These are phyloP conservation scores for Drosophila gaucha DNA, from an alignment of 2,888 invertebrate genomes.

Conservation along the genomic window DNA sequence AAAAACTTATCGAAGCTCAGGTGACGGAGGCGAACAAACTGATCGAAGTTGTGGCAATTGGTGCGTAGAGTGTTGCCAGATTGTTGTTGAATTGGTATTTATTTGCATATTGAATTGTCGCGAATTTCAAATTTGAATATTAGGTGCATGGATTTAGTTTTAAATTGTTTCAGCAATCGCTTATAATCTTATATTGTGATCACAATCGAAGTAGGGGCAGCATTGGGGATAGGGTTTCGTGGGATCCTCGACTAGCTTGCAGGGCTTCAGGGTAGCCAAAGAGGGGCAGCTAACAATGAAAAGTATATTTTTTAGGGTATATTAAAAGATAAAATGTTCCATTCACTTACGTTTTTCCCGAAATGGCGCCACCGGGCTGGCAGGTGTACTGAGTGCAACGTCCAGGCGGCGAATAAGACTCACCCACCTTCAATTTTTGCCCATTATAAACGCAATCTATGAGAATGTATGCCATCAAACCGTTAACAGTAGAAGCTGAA, in stretches of 20 bases:
- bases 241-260: conserved; percentile 53
- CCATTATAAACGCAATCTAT: conserved; percentile 33
- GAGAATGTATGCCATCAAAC: not conserved
- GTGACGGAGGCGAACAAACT: too few species aligned
- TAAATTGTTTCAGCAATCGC: not conserved
- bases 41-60: too few species aligned
- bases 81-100: too few species aligned
- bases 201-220: conserved; percentile 26
- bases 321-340: not conserved
- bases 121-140: too few species aligned
- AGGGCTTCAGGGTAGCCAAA: conserved; percentile 33
- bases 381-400: conserved; percentile 3
- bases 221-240: conserved; percentile 62
- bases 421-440: conserved; percentile 35
- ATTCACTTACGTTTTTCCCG: conserved; percentile 44
- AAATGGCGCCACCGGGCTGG: accelerated
- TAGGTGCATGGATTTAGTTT: too few species aligned
- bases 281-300: conserved; percentile 52
- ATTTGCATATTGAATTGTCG: too few species aligned
- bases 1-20: too few species aligned
- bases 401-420: conserved; percentile 8
- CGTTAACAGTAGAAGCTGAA: not conserved
- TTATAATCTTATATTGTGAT: not conserved
- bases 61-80: too few species aligned
- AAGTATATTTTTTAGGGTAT: not conserved